These are phyloP conservation scores for Manis pentadactyla DNA, from an alignment of 2,797 vertebrate genomes.

Conservation along the genomic window DNA sequence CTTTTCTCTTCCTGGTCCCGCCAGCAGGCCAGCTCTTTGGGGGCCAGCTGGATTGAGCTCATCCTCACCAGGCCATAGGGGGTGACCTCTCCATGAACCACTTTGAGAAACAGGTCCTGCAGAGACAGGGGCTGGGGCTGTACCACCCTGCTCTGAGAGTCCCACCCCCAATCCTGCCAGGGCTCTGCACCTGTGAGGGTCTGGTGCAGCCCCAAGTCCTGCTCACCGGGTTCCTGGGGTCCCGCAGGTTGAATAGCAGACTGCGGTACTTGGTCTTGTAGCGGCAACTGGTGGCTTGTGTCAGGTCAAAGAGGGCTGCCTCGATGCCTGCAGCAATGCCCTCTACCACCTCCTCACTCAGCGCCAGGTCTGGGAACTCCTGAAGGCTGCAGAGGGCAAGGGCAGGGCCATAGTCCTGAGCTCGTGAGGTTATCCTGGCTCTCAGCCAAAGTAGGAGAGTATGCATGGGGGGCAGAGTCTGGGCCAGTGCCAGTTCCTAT, in stretches of 20 bases:
- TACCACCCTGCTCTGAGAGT: background rate
- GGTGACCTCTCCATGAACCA: conserved; percentile 78
- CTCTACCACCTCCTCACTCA: conserved; percentile 44
- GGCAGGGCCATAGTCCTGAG: background rate
- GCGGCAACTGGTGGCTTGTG: conserved; percentile 63
- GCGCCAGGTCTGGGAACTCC: conserved; percentile 51
- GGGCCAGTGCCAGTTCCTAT: background rate
- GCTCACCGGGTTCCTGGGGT: conserved; percentile 82
- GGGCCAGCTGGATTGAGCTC: conserved; percentile 83
- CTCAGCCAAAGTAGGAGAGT: background rate
- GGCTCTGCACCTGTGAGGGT: background rate
- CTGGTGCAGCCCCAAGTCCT: background rate
- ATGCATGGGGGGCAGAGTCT: background rate
- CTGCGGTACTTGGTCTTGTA: conserved; percentile 86
- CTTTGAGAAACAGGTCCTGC: conserved; percentile 81
- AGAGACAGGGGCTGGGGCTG: background rate
- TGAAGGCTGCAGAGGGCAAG: conserved; percentile 65
- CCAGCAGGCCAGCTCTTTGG: conserved; percentile 83
- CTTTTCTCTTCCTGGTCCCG: conserved; percentile 81
- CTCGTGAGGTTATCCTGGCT: rapidly evolving
- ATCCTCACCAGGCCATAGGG: conserved; percentile 81
- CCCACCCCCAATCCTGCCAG: background rate
- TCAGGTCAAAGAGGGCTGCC: conserved; percentile 80
- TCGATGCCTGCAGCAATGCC: conserved; percentile 77
- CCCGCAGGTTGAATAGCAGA: conserved; percentile 85